Percentiles rank a stretch among this genome's conserved stretches.
phyloP scores from a whole-genome alignment of 2,113 vertebrate species.

The Chaetodon auriga region DNA sequence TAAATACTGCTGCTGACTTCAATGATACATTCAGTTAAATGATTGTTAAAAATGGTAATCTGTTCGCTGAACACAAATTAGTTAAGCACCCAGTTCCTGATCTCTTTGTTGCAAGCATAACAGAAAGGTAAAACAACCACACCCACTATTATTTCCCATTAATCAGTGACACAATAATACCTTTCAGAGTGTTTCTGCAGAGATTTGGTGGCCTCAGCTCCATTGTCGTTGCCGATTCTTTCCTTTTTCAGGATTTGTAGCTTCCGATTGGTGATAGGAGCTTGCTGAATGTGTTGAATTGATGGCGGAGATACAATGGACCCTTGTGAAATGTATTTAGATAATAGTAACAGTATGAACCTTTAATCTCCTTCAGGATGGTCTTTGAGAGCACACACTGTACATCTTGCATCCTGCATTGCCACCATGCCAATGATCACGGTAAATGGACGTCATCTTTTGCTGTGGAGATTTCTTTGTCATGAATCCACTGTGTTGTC shows the following conservation, averaged over 20 bases:
- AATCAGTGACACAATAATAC: too few relatives aligned
- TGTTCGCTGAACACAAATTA: neutral
- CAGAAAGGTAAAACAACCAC: too few relatives aligned
- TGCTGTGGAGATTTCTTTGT: slow-evolving; percentile 35
- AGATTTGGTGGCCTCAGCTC: neutral
- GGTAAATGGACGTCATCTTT: slow-evolving; percentile 6
- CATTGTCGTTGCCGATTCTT: neutral
- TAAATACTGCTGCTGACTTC: neutral
- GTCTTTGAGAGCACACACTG: slow-evolving; percentile 23
- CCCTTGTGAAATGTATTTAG: slow-evolving; percentile 42
- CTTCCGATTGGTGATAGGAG: neutral
- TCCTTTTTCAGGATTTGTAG: neutral
- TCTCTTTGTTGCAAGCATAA: neutral
- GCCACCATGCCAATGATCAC: slow-evolving; percentile 3
- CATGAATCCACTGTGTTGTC: slow-evolving; percentile 21
- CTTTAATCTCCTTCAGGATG: slow-evolving; percentile 51
- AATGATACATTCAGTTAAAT: slow-evolving; percentile 4
- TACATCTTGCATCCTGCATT: neutral
- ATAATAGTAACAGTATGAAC: slow-evolving; percentile 40
- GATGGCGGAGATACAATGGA: slow-evolving; percentile 34
- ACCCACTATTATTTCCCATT: too few relatives aligned
- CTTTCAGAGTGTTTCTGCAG: neutral
- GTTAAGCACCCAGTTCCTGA: neutral
- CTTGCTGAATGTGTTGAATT: slow-evolving; percentile 37
- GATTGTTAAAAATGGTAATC: neutral